These are phyloP conservation scores for Acanthosoma haemorrhoidale DNA, from an alignment of 2,888 invertebrate genomes.

Conservation along the genomic window DNA sequence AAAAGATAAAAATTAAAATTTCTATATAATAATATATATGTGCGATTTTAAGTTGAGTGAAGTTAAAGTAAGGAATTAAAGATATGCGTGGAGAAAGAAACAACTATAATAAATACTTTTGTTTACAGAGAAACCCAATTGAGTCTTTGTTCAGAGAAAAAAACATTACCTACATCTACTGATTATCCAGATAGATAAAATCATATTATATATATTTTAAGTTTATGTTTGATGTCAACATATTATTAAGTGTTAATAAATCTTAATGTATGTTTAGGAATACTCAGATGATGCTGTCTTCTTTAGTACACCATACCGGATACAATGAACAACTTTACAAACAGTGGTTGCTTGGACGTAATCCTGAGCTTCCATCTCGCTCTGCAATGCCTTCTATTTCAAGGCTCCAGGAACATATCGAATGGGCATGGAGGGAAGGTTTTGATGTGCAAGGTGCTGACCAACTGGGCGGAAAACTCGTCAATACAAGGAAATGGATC, in stretches of 20 bases:
- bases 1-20: no score
- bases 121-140: no score
- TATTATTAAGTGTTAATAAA: neutral
- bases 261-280: conserved; percentile 52
- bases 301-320: conserved; percentile 63
- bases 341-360: conserved; percentile 46
- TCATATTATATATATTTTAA: no score
- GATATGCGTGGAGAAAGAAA: no score
- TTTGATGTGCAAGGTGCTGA: conserved; percentile 79
- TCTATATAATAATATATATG: no score
- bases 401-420: conserved; percentile 74
- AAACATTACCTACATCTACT: no score
- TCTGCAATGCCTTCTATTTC: conserved; percentile 79
- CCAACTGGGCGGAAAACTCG: conserved; percentile 72
- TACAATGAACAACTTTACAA: conserved; percentile 56
- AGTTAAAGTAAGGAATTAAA: no score
- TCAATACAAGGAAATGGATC: conserved; percentile 87
- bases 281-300: conserved; percentile 86
- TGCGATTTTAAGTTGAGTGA: no score
- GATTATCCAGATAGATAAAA: no score
- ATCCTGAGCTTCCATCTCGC: conserved; percentile 52
- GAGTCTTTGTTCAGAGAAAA: no score
- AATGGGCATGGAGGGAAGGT: conserved; percentile 74
- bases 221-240: neutral
- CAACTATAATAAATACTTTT: no score